Evolutionary conservation across 2,113 vertebrate genomes (phyloP), one percentile per base, ranked within the genome.

Genomic region (Oceanites oceanicus): DNA sequence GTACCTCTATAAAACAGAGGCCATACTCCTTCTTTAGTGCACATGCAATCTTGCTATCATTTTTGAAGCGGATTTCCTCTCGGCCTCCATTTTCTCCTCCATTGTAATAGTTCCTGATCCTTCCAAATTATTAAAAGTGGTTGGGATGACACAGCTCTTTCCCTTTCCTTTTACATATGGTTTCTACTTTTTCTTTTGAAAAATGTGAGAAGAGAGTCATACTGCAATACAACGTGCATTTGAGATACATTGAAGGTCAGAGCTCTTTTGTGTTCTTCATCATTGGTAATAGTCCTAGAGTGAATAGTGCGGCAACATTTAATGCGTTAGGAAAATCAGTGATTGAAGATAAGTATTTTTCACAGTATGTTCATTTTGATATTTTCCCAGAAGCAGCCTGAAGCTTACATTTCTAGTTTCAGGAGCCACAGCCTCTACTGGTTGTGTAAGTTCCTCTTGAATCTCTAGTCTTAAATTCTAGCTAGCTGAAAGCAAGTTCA

Each of bases 21-120:
- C 13, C 20, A 1, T 15, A 6, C 10, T 40, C n/a, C 22, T 34
- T 47, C 56, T 29, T 56, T 18, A 40, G 66, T 6, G 21, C n/a
- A 6, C 3, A 30, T 18, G n/a, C n/a, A 44, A 4, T 11, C 56
- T 42, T n/a, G 40, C 3, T 49, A 0, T 38, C 25, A 2, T 21
- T 68, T 79, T 65, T 72, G 29, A 29, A 70, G 25, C 11, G 11
- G 9, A 22, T 75, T 88, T 88, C 5, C n/a, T 82, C 17, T 79
- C 15, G 2, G 34, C 9, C 45, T 26, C 8, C 1, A 0, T 72
- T 71, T 90, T 38, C 25, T 62, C 20, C n/a, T 56, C 22, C 21
- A 14, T 0, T n/a, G 16, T 45, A 26, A 3, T 17, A n/a, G 26
- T 19, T 90, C 36, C 45, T 32, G 22, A 21, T 20, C 53, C n/a